These are phyloP conservation scores for Hipposideros armiger DNA, from an alignment of 2,113 vertebrate genomes.

Conservation along the genomic window DNA sequence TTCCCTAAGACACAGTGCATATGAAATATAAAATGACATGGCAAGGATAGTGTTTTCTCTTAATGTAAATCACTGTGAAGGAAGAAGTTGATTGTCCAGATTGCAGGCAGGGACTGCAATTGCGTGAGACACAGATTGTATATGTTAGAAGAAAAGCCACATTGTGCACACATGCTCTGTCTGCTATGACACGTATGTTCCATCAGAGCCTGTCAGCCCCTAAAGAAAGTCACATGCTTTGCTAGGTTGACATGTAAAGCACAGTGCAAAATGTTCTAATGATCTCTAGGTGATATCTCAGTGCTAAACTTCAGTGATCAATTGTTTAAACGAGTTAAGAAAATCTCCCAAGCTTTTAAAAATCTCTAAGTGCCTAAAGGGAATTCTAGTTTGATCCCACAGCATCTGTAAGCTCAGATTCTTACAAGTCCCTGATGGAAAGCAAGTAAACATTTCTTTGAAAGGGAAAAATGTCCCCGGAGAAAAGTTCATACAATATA, in stretches of 20 bases:
- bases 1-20: neutral
- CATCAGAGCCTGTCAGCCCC: neutral
- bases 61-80: neutral
- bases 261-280: slow-evolving; percentile 1
- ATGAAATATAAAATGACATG: slow-evolving; percentile 8
- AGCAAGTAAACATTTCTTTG: slow-evolving; percentile 40
- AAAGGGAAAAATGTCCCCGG: neutral
- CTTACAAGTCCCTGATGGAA: neutral
- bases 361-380: slow-evolving; percentile 35
- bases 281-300: neutral
- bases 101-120: neutral
- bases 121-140: neutral
- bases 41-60: slow-evolving; percentile 19
- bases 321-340: neutral
- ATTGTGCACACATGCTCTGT: neutral
- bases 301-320: neutral
- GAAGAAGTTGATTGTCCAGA: neutral
- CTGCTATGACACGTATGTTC: neutral
- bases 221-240: neutral
- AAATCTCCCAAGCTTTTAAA: slow-evolving; percentile 41
- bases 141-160: neutral
- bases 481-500: neutral
- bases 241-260: neutral
- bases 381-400: slow-evolving; percentile 9
- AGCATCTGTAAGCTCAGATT: neutral